Evolutionary conservation across 2,113 vertebrate genomes (phyloP), one percentile per base, ranked within the genome.

Genomic region (Romanogobio albipinnatus): DNA sequence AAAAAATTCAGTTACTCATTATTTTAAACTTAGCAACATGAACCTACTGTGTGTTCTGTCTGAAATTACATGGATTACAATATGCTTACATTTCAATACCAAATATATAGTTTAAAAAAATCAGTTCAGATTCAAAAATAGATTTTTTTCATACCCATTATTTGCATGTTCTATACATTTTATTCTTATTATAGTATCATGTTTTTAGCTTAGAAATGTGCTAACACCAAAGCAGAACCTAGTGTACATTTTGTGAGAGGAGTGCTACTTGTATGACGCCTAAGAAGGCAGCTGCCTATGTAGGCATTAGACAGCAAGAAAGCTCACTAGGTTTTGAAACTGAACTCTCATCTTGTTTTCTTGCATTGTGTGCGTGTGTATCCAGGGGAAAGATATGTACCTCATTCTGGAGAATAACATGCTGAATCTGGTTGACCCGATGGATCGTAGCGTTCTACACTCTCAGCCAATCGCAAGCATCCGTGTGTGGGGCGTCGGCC

Each of bases 301-400:
- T 71, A 22, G 19, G 36, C 19, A 71, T n/a, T 24, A 22, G 10
- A 47, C 2, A 24, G 22, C 17, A 22, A 73, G 19, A 47, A 73
- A 47, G 39, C 70, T n/a, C 70, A 73, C 70, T 14, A 45, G 10
- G 22, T 24, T 47, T 24, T 71, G 9, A 71, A 71, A 79, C 33
- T 45, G 3, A 47, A 26, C n/a, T 9, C 7, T 64, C 26, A n/a
- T 68, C 5, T 33, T 78, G 10, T 9, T 22, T 22, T 76, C 14
- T 53, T 26, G 49, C 17, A 19, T 9, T 71, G 45, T 83, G 45
- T 83, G 45, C 70, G 61, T 86, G 88, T 83, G 0, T 85, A 8
- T 90, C 88, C 90, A 99, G 97, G 97, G 97, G 53, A 99, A 99
- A 81, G 98, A 99, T 92, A 99, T 99, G 98, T 98, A 97, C 90